These are phyloP conservation scores for Hydropsyche tenuis DNA, from an alignment of 1,140 invertebrate genomes.

Conservation along the genomic window DNA sequence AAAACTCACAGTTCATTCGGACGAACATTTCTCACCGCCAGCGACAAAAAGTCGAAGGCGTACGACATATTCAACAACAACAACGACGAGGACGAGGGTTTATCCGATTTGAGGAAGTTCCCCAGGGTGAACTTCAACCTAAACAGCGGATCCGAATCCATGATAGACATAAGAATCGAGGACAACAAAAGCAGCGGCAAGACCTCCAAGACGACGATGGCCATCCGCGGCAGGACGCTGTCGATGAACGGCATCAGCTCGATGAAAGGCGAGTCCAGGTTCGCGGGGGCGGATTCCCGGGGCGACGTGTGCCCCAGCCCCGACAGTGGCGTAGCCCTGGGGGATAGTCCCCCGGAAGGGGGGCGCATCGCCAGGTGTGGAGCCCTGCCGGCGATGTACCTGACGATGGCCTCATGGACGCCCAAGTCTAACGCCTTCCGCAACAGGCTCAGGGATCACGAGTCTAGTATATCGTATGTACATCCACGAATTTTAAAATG, in stretches of 20 bases:
- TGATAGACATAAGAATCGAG: constrained; percentile 35
- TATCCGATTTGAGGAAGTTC: constrained; percentile 15
- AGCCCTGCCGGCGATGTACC: constrained; percentile 69
- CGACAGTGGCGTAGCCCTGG: constrained; percentile 54
- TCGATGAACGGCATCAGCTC: constrained; percentile 56
- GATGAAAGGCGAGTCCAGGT: constrained; percentile 52
- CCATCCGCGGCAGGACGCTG: constrained; percentile 33
- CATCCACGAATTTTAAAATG: neutral
- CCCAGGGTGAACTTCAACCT: constrained; percentile 11
- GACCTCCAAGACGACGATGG: neutral
- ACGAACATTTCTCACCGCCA: constrained; percentile 9
- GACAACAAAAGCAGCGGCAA: neutral
- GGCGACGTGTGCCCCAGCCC: constrained; percentile 54
- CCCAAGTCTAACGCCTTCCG: constrained; percentile 66
- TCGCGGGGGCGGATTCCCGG: constrained; percentile 45
- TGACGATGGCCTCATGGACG: constrained; percentile 69
- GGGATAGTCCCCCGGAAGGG: constrained; percentile 55
- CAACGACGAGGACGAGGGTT: neutral
- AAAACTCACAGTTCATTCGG: neutral
- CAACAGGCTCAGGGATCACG: constrained; percentile 63
- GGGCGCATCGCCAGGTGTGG: constrained; percentile 53
- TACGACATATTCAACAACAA: neutral
- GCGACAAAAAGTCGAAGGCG: constrained; percentile 24
- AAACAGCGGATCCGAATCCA: constrained; percentile 18
- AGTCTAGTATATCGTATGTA: constrained; percentile 64